Evolutionary conservation across 2,797 vertebrate species (phyloP).

Genomic region (Dryobates pubescens): DNA sequence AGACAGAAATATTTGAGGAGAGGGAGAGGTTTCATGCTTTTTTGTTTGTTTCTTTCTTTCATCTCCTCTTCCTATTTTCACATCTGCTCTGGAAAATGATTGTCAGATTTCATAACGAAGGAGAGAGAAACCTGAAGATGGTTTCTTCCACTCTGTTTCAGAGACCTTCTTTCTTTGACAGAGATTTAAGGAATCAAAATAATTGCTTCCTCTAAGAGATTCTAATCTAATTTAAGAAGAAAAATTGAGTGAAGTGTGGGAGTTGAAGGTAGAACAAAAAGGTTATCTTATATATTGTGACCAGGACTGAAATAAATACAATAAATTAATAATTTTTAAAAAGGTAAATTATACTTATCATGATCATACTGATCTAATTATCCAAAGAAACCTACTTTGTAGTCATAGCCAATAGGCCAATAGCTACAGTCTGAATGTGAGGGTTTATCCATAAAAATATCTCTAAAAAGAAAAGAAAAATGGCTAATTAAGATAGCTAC

Average conservation of each 20-base stretch:
- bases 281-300: background rate
- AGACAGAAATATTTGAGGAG: background rate
- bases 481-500: background rate
- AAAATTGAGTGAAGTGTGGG: background rate
- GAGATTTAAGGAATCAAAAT: slow-evolving; percentile 26
- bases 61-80: background rate
- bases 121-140: background rate
- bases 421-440: background rate
- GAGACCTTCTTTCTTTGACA: background rate
- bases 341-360: background rate
- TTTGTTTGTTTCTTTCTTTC: background rate
- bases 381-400: background rate
- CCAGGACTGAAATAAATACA: background rate
- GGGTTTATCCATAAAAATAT: background rate
- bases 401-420: background rate
- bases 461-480: background rate
- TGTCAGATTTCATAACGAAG: background rate
- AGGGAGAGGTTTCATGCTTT: background rate
- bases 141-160: background rate
- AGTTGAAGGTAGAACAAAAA: slow-evolving; percentile 14
- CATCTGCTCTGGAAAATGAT: background rate
- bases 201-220: slow-evolving; percentile 30
- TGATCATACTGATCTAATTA: background rate
- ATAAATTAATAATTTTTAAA: background rate
- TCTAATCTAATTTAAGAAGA: slow-evolving; percentile 38